Base-by-base conservation (phyloP, 1,140 invertebrate species). In the Drosophila rufa region DNA sequence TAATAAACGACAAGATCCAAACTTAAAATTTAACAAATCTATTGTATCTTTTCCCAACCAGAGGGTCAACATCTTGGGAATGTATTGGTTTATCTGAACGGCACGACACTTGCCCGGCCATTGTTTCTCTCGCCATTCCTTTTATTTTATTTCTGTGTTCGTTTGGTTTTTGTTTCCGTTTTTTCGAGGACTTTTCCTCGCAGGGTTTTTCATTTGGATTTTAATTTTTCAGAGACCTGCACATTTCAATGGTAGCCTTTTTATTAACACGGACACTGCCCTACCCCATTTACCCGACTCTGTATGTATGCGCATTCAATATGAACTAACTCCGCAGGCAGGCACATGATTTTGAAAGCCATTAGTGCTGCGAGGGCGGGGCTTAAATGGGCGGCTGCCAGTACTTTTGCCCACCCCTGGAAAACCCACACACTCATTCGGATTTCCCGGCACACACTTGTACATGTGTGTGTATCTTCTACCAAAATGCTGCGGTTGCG, bases 401-500 rank as follows among this genome's bases (percentile, higher is more conserved):
- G 27, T 19, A 2, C 46, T 8, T n/a, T 11, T 6, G 7, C 27
- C 61, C 25, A 7, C 27, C 3, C 27, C 17, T 12, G 14, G 30
- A 51, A 27, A 45, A 38, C 33, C 33, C 58, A 56, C 25, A 22
- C 42, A 45, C 38, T 27, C 45, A 43, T 62, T 36, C 33, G 59
- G 14, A 55, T 62, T 55, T 50, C 19, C 59, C 47, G 12, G 36
- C 25, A 58, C 42, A 19, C 27, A 19, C 38, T 40, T 2, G 40
- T 19, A 55, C 38, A n/a, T 22, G 43, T 36, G 40, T n/a, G 14
- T 40, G 25, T 53, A 69, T 40, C 46, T 60, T 36, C 51, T 60
- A 47, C 78, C 74, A 56, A 80, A 85, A 85, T 85, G 78, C 65
- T 85, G 78, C 48, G 78, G 82, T 71, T 67, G 79, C 48, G 79